Evolutionary conservation across 2,113 vertebrate species (phyloP).

Genomic region (Anhinga anhinga): DNA sequence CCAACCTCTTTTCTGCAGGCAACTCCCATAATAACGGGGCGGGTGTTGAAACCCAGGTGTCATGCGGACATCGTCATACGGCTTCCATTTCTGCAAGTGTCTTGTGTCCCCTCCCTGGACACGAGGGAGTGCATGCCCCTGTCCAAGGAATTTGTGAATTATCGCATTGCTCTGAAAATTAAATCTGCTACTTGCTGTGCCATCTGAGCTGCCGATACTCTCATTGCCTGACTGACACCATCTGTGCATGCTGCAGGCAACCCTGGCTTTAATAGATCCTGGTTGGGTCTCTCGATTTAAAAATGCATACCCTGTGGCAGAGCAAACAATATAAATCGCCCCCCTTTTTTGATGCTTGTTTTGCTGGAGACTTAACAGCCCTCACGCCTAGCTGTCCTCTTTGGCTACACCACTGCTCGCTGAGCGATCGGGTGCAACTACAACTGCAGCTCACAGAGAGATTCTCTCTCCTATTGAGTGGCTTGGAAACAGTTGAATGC

Average conservation of each 20-base stretch:
- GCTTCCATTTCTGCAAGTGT: neutral
- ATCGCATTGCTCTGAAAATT: neutral
- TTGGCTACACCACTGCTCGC: neutral
- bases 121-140: neutral
- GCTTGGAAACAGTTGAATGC: neutral
- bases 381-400: neutral
- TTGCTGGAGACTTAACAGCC: neutral
- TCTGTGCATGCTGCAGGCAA: neutral
- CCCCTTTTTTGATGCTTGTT: neutral
- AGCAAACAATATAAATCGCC: neutral
- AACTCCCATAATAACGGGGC: rapidly evolving
- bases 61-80: too few species aligned
- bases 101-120: neutral
- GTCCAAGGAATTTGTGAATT: neutral
- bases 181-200: neutral
- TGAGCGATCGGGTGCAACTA: neutral
- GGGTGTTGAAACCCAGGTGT: neutral
- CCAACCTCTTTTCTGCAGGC: neutral
- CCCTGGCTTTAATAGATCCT: neutral
- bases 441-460: neutral
- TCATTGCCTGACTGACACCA: neutral
- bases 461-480: rapidly evolving
- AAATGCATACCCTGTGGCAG: neutral
- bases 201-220: neutral
- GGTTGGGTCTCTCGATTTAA: neutral